Conservation (phyloP, 2,888 invertebrate genomes). For the Dyspetes luteomarginatus region DNA sequence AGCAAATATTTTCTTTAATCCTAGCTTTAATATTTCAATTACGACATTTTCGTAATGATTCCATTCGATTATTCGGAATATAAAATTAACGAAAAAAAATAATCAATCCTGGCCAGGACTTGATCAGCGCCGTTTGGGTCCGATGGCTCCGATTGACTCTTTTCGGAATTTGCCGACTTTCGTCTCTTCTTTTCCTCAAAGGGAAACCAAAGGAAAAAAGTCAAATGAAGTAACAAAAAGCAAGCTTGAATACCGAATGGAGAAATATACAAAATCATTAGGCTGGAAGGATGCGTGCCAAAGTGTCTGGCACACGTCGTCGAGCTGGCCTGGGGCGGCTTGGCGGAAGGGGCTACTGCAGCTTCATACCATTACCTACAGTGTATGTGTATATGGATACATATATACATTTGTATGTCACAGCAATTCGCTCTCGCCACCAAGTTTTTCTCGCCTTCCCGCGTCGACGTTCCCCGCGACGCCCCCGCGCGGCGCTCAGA, state of each 20-base stretch:
- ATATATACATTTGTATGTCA: too few species aligned
- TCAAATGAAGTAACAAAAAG: background rate
- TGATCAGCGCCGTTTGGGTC: too few species aligned
- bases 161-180: background rate
- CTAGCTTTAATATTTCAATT: too few species aligned
- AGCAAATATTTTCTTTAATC: too few species aligned
- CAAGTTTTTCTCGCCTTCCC: constrained; percentile 47
- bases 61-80: too few species aligned
- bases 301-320: constrained; percentile 55
- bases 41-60: too few species aligned
- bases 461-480: constrained; percentile 15
- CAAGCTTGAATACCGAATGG: constrained; percentile 1
- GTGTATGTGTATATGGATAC: background rate
- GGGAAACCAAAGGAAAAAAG: background rate
- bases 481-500: constrained; percentile 6
- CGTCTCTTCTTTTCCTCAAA: background rate
- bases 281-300: constrained; percentile 52
- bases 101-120: too few species aligned
- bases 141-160: background rate
- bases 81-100: too few species aligned
- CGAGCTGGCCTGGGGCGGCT: constrained; percentile 17
- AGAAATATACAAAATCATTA: constrained; percentile 44
- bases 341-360: background rate
- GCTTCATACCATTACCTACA: constrained; percentile 1
- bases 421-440: constrained; percentile 36